Evolutionary conservation across 2,113 vertebrate species (phyloP).

Genomic region (Acrocephalus kingi): DNA sequence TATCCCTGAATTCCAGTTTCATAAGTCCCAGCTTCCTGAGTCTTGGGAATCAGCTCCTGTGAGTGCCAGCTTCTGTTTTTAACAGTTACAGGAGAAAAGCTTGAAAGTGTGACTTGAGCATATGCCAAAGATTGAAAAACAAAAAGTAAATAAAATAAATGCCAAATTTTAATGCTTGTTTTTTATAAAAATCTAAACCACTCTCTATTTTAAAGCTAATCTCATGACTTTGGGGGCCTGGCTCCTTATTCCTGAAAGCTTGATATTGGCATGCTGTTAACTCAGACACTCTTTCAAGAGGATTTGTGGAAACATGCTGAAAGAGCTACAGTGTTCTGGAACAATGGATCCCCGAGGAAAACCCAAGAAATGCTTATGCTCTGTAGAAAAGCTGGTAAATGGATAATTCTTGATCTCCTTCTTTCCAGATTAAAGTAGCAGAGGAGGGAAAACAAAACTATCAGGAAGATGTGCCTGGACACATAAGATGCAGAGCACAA

Average conservation of each 20-base stretch:
- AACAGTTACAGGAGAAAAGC: constrained; percentile 24
- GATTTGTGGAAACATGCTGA: background rate
- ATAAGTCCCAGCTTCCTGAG: background rate
- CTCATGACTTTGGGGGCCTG: constrained; percentile 14
- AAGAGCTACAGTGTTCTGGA: constrained; percentile 35
- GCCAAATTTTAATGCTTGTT: constrained; percentile 32
- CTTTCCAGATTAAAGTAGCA: constrained; percentile 34
- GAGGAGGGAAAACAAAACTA: background rate
- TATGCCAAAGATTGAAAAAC: constrained; percentile 46
- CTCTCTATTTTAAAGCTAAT: constrained; percentile 51
- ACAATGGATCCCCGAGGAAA: background rate
- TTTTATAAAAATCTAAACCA: background rate
- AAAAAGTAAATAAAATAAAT: constrained; percentile 35
- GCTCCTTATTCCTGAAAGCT: constrained; percentile 25
- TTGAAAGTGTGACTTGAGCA: constrained; percentile 40
- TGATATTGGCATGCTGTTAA: constrained; percentile 5
- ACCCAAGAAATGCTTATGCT: background rate
- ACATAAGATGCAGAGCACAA: background rate
- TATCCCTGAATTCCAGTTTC: constrained; percentile 1
- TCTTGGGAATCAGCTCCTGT: background rate
- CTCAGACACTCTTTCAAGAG: constrained; percentile 14
- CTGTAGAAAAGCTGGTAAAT: constrained; percentile 23
- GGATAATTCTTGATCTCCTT: constrained; percentile 22
- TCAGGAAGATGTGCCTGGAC: background rate
- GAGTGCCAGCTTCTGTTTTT: constrained; percentile 43